Percentiles rank a stretch among this genome's conserved stretches.
Conservation (phyloP, 2,888 invertebrate genomes). For the Petrolisthes manimaculis region DNA sequence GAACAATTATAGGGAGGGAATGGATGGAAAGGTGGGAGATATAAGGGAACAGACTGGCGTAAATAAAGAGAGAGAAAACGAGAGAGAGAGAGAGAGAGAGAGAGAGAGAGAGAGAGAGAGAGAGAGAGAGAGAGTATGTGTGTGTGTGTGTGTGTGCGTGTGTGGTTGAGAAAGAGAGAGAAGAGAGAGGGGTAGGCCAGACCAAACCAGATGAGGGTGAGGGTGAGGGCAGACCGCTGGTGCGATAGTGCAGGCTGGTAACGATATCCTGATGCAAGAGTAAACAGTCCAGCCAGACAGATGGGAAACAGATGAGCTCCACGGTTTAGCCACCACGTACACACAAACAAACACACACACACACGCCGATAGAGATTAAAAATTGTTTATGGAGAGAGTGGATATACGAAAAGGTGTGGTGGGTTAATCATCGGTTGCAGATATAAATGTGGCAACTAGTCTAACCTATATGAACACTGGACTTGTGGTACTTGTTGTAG, state of each 20-base stretch:
- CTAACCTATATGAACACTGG: too few relatives aligned
- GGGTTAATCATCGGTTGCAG: not conserved
- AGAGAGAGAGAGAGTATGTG: not conserved
- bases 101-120: slow-evolving; percentile 1
- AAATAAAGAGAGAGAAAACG: not conserved
- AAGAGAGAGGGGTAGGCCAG: not conserved
- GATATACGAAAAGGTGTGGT: not conserved
- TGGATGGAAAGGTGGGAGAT: not conserved
- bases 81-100: not conserved
- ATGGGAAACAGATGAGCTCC: not conserved
- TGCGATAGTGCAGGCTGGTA: not conserved
- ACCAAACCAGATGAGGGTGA: not conserved
- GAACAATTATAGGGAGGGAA: not conserved
- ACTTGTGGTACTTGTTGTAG: too few relatives aligned
- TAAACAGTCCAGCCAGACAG: not conserved
- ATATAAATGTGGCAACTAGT: too few relatives aligned
- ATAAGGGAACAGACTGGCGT: too few relatives aligned
- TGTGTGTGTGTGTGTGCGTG: slow-evolving; percentile 16
- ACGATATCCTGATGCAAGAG: not conserved
- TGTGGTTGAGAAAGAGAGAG: slow-evolving; percentile 26
- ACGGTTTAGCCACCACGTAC: not conserved
- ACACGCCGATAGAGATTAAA: too few relatives aligned
- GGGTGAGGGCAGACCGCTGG: not conserved
- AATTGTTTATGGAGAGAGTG: not conserved
- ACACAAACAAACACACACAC: too few relatives aligned